Evolutionary conservation across 2,797 vertebrate genomes (phyloP).

Genomic region (Macrochelys suwanniensis): DNA sequence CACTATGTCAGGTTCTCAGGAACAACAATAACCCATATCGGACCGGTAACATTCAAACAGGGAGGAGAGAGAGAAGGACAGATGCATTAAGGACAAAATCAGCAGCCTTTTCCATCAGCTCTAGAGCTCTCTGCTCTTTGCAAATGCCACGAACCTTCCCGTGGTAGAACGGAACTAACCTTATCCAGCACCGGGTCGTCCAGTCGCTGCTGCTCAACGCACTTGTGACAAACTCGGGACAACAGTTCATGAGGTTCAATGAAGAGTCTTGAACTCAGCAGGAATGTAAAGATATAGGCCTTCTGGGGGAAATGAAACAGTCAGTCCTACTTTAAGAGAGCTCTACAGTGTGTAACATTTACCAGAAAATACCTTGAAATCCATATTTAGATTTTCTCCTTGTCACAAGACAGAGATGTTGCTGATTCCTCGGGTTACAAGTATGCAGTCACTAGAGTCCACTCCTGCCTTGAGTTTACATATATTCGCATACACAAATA

Average conservation of each 20-base stretch:
- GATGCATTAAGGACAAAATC: not conserved
- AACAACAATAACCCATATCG: not conserved
- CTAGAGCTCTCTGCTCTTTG: not conserved
- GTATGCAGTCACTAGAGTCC: not conserved
- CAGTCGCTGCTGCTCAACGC: constrained; percentile 93
- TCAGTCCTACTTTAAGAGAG: not conserved
- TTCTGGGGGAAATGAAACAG: constrained; percentile 80
- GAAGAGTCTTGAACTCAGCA: constrained; percentile 95
- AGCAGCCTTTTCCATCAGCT: not conserved
- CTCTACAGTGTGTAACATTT: not conserved
- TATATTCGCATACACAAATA: not conserved
- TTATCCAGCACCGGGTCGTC: constrained; percentile 93
- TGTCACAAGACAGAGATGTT: not conserved
- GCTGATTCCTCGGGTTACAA: not conserved
- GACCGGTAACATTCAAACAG: not conserved
- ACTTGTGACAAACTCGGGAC: constrained; percentile 92
- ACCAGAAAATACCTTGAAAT: not conserved
- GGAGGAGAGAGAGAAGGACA: not conserved
- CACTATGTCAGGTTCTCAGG: constrained; percentile 16
- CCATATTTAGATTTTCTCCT: not conserved
- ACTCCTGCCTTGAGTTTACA: not conserved
- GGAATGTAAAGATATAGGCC: constrained; percentile 96
- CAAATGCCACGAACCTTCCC: not conserved
- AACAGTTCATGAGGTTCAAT: constrained; percentile 94
- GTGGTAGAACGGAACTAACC: constrained; percentile 78